These are phyloP conservation scores for Lepidiolamprologus cunningtoni DNA, from an alignment of 2,113 vertebrate genomes.

Conservation along the genomic window DNA sequence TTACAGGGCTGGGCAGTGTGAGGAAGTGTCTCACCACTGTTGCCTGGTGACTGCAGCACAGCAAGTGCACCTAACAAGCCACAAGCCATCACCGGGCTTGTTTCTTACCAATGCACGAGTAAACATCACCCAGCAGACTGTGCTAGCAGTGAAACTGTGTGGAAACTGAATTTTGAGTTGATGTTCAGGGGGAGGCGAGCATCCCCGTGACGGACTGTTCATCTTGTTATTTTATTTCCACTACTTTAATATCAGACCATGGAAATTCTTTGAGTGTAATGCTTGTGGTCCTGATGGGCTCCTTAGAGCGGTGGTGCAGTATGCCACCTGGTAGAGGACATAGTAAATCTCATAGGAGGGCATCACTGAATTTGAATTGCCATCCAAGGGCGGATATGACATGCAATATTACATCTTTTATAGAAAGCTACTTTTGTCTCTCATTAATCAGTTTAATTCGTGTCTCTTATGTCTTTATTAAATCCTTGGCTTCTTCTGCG, in stretches of 20 bases:
- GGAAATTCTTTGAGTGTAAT: conserved; percentile 3
- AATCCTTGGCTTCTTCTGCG: conserved; percentile 11
- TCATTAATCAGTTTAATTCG: background rate
- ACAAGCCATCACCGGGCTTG: background rate
- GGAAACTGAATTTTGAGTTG: background rate
- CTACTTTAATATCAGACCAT: background rate
- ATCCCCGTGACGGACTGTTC: background rate
- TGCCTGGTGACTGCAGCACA: conserved; percentile 36
- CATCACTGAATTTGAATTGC: background rate
- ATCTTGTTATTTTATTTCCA: background rate
- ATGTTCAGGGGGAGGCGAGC: background rate
- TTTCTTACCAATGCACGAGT: background rate
- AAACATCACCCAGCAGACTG: background rate
- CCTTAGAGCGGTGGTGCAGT: background rate
- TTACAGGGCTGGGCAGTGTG: background rate
- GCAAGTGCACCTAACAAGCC: background rate
- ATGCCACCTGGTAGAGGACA: background rate
- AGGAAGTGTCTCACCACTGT: background rate
- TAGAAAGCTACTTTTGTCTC: background rate
- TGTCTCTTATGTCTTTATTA: conserved; percentile 13
- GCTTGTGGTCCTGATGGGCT: background rate
- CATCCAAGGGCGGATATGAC: background rate
- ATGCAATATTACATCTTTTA: background rate
- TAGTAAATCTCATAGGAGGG: background rate
- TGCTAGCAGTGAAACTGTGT: background rate